Conservation (phyloP, 2,888 invertebrate species). For the Pristionchus entomophagus region DNA sequence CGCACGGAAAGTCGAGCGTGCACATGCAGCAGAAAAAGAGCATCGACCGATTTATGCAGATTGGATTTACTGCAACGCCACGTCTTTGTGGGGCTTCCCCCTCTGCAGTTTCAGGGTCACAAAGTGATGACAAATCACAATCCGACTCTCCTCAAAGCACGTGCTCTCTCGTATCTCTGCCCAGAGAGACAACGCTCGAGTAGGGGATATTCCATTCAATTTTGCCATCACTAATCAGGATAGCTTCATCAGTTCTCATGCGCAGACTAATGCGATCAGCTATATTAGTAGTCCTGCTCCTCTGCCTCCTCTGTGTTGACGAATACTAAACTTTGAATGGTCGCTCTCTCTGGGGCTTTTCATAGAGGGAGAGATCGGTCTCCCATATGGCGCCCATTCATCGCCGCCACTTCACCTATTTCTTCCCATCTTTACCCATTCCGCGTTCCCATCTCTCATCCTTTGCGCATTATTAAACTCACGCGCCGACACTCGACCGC, state of each 20-base stretch:
- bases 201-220: too few species aligned
- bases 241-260: neutral
- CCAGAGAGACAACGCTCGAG: too few species aligned
- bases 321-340: slow-evolving; percentile 23
- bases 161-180: too few species aligned
- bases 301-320: neutral
- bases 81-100: neutral
- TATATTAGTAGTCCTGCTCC: neutral
- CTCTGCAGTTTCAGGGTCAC: slow-evolving; percentile 16
- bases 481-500: neutral
- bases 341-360: neutral
- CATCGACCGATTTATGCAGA: slow-evolving; percentile 29
- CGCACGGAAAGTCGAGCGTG: slow-evolving; percentile 10
- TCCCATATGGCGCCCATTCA: slow-evolving; percentile 13
- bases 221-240: too few species aligned
- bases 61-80: neutral
- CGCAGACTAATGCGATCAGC: neutral
- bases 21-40: neutral
- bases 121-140: too few species aligned
- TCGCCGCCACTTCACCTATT: slow-evolving; percentile 20
- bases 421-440: slow-evolving; percentile 28
- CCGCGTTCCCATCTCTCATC: slow-evolving; percentile 31
- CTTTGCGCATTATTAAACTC: slow-evolving; percentile 25
- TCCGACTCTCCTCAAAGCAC: too few species aligned
- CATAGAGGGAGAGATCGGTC: neutral